Conservation (phyloP, 2,888 invertebrate genomes). For the Apotomis capreana region DNA sequence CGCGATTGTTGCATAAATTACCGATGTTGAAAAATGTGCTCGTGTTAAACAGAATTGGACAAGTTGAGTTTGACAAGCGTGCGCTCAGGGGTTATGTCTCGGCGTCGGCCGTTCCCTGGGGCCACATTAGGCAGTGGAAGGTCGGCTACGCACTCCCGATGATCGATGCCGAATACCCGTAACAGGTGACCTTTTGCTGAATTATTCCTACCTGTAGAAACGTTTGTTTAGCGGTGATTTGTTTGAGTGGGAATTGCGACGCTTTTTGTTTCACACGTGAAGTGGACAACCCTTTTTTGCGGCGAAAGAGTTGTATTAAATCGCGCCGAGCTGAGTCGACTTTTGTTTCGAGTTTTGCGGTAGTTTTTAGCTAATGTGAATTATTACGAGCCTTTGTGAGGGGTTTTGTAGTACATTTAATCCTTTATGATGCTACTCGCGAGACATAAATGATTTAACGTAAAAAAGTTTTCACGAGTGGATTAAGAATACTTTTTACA, state of each 20-base stretch:
- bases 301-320: slow-evolving; percentile 34
- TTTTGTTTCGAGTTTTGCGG: slow-evolving; percentile 34
- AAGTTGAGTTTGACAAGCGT: slow-evolving; percentile 70
- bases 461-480: background rate
- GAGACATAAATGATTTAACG: slow-evolving; percentile 9
- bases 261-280: slow-evolving; percentile 58
- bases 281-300: slow-evolving; percentile 55
- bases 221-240: slow-evolving; percentile 81
- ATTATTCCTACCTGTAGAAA: slow-evolving; percentile 81
- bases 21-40: slow-evolving; percentile 64
- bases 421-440: background rate
- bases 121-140: slow-evolving; percentile 76
- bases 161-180: slow-evolving; percentile 81
- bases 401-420: slow-evolving; percentile 14
- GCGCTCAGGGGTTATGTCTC: slow-evolving; percentile 72
- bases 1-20: slow-evolving; percentile 48
- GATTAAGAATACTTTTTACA: background rate
- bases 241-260: slow-evolving; percentile 73
- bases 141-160: slow-evolving; percentile 79
- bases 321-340: slow-evolving; percentile 26
- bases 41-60: slow-evolving; percentile 60
- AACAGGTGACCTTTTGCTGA: slow-evolving; percentile 82
- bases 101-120: slow-evolving; percentile 67
- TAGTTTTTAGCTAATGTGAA: slow-evolving; percentile 35
- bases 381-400: slow-evolving; percentile 31